phyloP scores from a whole-genome alignment of 2,797 vertebrate species.

The Manis pentadactyla region DNA sequence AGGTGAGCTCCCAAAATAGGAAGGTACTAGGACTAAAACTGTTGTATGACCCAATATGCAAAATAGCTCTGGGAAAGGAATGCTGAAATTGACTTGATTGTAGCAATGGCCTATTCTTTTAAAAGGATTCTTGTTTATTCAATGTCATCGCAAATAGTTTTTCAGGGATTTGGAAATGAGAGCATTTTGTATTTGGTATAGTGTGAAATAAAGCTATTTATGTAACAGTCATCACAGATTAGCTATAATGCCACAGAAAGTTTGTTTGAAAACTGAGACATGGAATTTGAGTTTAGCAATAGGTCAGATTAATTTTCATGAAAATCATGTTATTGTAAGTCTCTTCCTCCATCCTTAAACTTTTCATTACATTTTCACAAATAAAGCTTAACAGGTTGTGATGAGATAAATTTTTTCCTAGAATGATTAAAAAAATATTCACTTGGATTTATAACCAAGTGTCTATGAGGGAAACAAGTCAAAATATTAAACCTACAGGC shows the following conservation, averaged over 20 bases:
- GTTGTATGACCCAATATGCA: slow-evolving; percentile 69
- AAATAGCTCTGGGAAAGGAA: slow-evolving; percentile 62
- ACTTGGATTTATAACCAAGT: slow-evolving; percentile 52
- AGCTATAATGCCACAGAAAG: slow-evolving; percentile 54
- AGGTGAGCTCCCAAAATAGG: slow-evolving; percentile 74
- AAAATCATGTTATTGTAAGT: slow-evolving; percentile 16
- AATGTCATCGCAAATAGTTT: slow-evolving; percentile 47
- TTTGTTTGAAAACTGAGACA: slow-evolving; percentile 60
- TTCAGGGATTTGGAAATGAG: slow-evolving; percentile 60
- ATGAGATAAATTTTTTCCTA: slow-evolving; percentile 56
- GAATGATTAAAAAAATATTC: neutral
- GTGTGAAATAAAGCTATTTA: slow-evolving; percentile 30
- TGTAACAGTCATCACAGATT: slow-evolving; percentile 56
- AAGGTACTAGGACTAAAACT: slow-evolving; percentile 54
- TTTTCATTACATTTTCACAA: slow-evolving; percentile 44
- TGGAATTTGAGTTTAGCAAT: slow-evolving; percentile 56
- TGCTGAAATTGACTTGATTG: slow-evolving; percentile 60
- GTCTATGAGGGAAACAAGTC: slow-evolving; percentile 33
- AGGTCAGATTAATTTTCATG: slow-evolving; percentile 45
- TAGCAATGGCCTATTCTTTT: slow-evolving; percentile 45
- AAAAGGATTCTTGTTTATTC: slow-evolving; percentile 64
- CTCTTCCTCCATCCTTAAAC: neutral
- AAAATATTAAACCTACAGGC: slow-evolving; percentile 44
- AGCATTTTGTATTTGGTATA: slow-evolving; percentile 60
- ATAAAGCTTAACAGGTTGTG: slow-evolving; percentile 38